A percentile compares a stretch with the other conserved stretches of the same genome.
These are phyloP conservation scores for Martes martes DNA, from an alignment of 2,113 vertebrate species.

Conservation along the genomic window DNA sequence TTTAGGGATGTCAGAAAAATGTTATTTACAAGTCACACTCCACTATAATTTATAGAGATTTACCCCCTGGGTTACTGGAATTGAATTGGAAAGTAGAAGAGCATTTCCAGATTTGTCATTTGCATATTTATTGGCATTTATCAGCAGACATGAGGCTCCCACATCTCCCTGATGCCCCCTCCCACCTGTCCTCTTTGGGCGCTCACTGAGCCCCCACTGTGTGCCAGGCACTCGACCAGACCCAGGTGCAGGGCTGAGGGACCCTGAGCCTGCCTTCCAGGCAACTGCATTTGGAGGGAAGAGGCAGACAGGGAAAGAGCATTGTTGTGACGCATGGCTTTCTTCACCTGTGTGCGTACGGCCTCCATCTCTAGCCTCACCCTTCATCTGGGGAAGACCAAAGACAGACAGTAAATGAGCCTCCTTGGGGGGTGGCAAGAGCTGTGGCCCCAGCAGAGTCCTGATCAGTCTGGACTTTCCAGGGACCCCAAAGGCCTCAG, in stretches of 20 bases:
- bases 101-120: neutral
- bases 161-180: neutral
- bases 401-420: neutral
- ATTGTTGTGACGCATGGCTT: rapidly evolving
- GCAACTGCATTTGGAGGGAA: no score
- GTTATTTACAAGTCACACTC: constrained; percentile 50
- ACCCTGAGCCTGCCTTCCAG: no score
- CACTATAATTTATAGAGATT: constrained; percentile 26
- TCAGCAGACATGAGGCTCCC: rapidly evolving
- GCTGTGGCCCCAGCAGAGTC: no score
- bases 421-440: neutral
- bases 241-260: no score
- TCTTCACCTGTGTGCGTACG: neutral
- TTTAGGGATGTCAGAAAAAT: constrained; percentile 44
- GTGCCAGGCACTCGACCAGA: neutral
- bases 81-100: constrained; percentile 1
- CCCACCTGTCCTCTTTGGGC: neutral
- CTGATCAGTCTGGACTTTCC: no score
- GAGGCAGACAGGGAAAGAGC: rapidly evolving
- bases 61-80: constrained; percentile 6
- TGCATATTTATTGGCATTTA: constrained; percentile 41
- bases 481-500: no score
- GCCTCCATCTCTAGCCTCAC: neutral
- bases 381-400: neutral
- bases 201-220: rapidly evolving